phyloP scores from a whole-genome alignment of 2,888 invertebrate genomes.

The Caenorhabditis wallacei region DNA sequence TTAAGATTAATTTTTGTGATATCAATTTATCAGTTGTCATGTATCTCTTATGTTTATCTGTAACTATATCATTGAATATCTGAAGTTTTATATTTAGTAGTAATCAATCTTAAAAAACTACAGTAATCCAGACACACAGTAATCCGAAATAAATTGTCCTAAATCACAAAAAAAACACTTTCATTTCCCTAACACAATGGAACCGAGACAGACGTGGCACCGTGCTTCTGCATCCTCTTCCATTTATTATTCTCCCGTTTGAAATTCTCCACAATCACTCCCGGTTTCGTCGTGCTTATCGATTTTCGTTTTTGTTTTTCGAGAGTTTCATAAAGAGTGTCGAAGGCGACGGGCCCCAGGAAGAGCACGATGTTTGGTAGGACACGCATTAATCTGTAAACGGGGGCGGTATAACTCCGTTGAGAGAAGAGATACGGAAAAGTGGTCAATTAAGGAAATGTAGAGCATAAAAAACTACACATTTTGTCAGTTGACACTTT shows the following conservation, averaged over 20 bases:
- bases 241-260: conserved; percentile 33
- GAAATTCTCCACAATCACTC: conserved; percentile 42
- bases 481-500: no score
- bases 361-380: conserved; percentile 43
- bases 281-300: neutral
- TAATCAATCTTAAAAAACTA: no score
- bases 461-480: no score
- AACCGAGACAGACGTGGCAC: conserved; percentile 21
- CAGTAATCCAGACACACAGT: no score
- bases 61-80: no score
- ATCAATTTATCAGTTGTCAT: no score
- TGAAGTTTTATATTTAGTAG: no score
- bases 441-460: no score
- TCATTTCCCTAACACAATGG: conserved; percentile 25
- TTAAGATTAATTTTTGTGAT: no score
- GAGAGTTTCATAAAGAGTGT: conserved; percentile 28
- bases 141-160: no score
- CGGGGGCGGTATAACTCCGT: neutral
- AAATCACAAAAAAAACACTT: neutral
- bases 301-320: conserved; percentile 42
- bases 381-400: conserved; percentile 46
- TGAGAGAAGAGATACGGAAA: no score
- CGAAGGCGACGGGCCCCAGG: conserved; percentile 42
- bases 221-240: conserved; percentile 38
- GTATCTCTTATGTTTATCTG: no score